These are phyloP conservation scores for Dryomyza anilis DNA, from an alignment of 2,888 invertebrate species.

Conservation along the genomic window DNA sequence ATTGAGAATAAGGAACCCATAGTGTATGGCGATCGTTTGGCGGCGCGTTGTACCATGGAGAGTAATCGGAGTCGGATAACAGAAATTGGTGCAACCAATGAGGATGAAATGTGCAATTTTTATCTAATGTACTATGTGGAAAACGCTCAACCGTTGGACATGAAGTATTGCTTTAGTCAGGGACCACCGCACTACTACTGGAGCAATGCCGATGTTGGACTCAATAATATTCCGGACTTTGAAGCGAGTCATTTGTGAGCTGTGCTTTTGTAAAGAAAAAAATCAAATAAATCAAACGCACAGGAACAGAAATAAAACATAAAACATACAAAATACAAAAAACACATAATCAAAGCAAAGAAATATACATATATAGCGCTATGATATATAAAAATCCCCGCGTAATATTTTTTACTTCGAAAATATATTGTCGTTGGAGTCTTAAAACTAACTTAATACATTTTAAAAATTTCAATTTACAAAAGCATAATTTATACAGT, in stretches of 20 bases:
- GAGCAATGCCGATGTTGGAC: slow-evolving; percentile 68
- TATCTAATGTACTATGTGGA: slow-evolving; percentile 93
- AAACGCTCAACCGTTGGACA: slow-evolving; percentile 72
- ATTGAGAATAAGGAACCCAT: slow-evolving; percentile 70
- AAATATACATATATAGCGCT: neutral
- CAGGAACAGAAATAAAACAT: neutral
- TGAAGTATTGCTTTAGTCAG: slow-evolving; percentile 80
- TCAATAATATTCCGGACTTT: slow-evolving; percentile 76
- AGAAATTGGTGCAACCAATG: slow-evolving; percentile 78
- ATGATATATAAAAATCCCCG: no score
- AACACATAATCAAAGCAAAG: slow-evolving; percentile 13
- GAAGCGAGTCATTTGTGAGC: slow-evolving; percentile 67
- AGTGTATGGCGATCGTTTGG: slow-evolving; percentile 73
- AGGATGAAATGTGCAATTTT: slow-evolving; percentile 96
- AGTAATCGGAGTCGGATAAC: slow-evolving; percentile 71
- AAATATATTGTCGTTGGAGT: no score
- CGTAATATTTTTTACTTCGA: no score
- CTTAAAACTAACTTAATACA: no score
- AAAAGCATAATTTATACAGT: neutral
- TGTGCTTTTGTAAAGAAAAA: no score
- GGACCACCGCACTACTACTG: slow-evolving; percentile 89
- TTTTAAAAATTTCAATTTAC: no score
- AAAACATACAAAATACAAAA: neutral
- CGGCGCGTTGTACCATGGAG: slow-evolving; percentile 91
- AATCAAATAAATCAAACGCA: no score